Conservation (phyloP, 2,888 invertebrate species). For the Eurois occulta region DNA sequence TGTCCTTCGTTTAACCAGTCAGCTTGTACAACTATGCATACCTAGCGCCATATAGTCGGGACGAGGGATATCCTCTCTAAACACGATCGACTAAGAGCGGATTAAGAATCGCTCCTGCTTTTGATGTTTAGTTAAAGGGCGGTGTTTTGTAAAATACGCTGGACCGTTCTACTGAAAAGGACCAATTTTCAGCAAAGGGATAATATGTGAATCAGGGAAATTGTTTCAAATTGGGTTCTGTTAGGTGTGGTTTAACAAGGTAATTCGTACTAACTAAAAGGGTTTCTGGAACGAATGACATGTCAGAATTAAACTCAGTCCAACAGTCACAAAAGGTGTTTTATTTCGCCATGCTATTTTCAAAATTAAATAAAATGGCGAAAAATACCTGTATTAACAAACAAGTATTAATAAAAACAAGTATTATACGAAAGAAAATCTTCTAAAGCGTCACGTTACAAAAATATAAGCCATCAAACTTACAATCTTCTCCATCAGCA, state of each 20-base stretch:
- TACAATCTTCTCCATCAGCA: no score
- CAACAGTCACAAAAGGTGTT: background rate
- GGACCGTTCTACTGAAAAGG: background rate
- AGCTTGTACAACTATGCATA: background rate
- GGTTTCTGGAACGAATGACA: background rate
- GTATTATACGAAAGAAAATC: no score
- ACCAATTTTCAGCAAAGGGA: slow-evolving; percentile 9
- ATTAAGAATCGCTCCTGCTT: slow-evolving; percentile 26
- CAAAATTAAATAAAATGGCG: no score
- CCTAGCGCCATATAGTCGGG: slow-evolving; percentile 1
- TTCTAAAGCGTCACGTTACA: no score
- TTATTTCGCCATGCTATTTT: no score
- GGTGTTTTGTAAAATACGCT: slow-evolving; percentile 29
- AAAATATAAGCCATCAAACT: no score
- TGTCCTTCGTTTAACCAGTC: background rate
- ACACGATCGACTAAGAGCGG: slow-evolving; percentile 29
- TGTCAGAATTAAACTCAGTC: background rate
- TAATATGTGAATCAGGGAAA: background rate
- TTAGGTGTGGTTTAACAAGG: background rate
- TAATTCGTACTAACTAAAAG: background rate
- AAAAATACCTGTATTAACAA: no score
- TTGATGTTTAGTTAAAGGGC: slow-evolving; percentile 8
- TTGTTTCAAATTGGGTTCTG: background rate
- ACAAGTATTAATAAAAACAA: no score
- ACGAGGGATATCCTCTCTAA: slow-evolving; percentile 32